These are phyloP conservation scores for Sphaerophoria rueppellii DNA, from an alignment of 2,888 invertebrate species.

Conservation along the genomic window DNA sequence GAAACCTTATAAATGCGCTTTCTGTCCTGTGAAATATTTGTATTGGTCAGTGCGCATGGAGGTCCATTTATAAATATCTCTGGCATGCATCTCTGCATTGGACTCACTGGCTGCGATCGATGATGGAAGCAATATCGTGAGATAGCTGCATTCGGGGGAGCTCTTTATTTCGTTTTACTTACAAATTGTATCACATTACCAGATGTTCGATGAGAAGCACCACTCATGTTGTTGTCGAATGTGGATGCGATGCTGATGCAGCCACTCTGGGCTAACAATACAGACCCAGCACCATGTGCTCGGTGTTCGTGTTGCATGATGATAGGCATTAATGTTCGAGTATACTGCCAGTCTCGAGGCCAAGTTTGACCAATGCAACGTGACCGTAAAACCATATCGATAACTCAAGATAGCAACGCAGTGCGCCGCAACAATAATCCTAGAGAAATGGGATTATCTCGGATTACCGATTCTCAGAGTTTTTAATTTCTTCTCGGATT, in stretches of 20 bases:
- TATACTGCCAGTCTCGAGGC: background rate
- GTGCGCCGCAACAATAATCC: slow-evolving; percentile 28
- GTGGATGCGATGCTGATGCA: slow-evolving; percentile 30
- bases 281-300: background rate
- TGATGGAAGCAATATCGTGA: slow-evolving; percentile 59
- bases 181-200: slow-evolving; percentile 68
- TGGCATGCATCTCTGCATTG: slow-evolving; percentile 47
- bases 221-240: slow-evolving; percentile 40
- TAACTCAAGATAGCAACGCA: slow-evolving; percentile 45
- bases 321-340: slow-evolving; percentile 1
- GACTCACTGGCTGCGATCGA: background rate
- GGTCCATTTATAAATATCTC: slow-evolving; percentile 23
- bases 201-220: slow-evolving; percentile 54
- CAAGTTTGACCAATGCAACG: slow-evolving; percentile 64
- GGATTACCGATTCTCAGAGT: slow-evolving; percentile 69
- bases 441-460: slow-evolving; percentile 72
- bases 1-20: slow-evolving; percentile 58
- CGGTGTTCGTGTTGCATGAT: slow-evolving; percentile 45
- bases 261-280: slow-evolving; percentile 40
- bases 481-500: slow-evolving; percentile 53
- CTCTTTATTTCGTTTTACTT: slow-evolving; percentile 3
- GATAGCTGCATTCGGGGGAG: slow-evolving; percentile 52
- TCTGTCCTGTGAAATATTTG: slow-evolving; percentile 60
- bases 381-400: slow-evolving; percentile 57
- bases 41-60: slow-evolving; percentile 19